A percentile compares a stretch with the other conserved stretches of the same genome.
Conservation (phyloP, 2,888 invertebrate genomes). For the Dasypogon diadema region DNA sequence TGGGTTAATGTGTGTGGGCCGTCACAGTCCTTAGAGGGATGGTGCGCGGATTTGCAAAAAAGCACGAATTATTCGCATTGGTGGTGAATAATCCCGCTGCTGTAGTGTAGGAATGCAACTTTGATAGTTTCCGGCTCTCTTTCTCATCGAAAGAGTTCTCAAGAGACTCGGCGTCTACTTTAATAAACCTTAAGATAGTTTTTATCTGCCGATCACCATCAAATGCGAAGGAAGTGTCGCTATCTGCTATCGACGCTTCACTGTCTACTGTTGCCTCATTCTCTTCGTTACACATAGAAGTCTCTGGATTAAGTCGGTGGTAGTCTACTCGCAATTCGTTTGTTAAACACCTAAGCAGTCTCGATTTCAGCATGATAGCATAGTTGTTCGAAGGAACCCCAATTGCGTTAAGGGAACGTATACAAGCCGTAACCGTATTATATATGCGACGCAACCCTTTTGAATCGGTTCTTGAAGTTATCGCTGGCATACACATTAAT, state of each 20-base stretch:
- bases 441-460: conserved; percentile 37
- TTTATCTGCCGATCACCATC: background rate
- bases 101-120: background rate
- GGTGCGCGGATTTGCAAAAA: conserved; percentile 35
- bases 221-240: background rate
- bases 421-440: conserved; percentile 32
- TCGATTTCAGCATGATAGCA: conserved; percentile 36
- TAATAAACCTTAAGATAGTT: background rate
- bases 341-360: conserved; percentile 34
- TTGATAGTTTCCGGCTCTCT: background rate
- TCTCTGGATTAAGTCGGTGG: conserved; percentile 35
- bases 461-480: conserved; percentile 37
- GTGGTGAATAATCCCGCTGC: conserved; percentile 3
- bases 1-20: background rate
- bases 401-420: conserved; percentile 20
- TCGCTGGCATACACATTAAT: conserved; percentile 42
- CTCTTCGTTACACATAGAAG: no score
- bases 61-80: background rate
- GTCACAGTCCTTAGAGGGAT: conserved; percentile 24
- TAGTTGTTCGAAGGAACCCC: conserved; percentile 24
- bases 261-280: background rate
- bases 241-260: background rate
- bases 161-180: no score
- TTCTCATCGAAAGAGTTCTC: background rate
- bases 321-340: conserved; percentile 27